Conservation (phyloP, 53 echinoderm and acorn worm species). For the Actinopyga echinites region DNA sequence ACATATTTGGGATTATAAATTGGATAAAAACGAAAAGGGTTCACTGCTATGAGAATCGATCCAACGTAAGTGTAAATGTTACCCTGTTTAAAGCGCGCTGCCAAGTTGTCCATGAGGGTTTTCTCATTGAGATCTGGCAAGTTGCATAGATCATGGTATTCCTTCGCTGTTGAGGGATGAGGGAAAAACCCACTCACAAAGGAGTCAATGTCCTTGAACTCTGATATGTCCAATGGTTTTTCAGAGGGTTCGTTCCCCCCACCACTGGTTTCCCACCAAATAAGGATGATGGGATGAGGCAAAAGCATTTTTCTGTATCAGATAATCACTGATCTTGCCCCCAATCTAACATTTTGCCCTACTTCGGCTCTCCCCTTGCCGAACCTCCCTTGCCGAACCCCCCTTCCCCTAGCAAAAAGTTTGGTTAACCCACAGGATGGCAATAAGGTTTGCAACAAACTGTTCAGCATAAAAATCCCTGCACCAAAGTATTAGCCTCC, state of each 20-base stretch:
- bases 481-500: too few relatives aligned
- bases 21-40: conserved; percentile 93
- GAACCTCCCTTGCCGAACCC: neutral
- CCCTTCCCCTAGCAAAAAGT: neutral
- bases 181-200: conserved; percentile 97
- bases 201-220: conserved; percentile 80
- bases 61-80: conserved; percentile 99
- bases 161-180: conserved; percentile 75
- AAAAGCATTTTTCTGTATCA: too few relatives aligned
- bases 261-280: too few relatives aligned
- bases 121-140: conserved; percentile 97
- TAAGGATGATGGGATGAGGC: too few relatives aligned
- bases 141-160: conserved; percentile 97
- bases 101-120: conserved; percentile 78
- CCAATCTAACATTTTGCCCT: neutral
- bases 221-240: conserved; percentile 64
- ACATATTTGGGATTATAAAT: conserved; percentile 99
- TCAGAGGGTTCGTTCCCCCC: conserved; percentile 75
- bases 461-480: too few relatives aligned
- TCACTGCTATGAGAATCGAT: conserved; percentile 92
- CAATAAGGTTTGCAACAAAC: too few relatives aligned
- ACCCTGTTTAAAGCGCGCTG: conserved; percentile 86
- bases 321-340: too few relatives aligned
- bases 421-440: too few relatives aligned
- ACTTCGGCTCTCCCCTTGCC: neutral